These are phyloP conservation scores for Hydraecia micacea DNA, from an alignment of 2,888 invertebrate species.

Conservation along the genomic window DNA sequence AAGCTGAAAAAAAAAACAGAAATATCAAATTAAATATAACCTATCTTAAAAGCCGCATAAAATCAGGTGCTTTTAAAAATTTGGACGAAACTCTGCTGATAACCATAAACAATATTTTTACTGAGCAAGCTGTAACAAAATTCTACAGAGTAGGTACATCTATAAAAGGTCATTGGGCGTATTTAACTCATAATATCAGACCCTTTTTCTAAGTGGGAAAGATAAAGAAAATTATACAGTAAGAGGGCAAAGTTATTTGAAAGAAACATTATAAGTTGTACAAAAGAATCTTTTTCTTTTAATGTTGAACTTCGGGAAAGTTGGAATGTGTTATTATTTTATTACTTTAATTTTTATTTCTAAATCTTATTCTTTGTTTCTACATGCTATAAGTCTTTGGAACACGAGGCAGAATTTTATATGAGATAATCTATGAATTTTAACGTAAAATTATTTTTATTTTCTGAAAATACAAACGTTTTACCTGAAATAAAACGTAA, in stretches of 20 bases:
- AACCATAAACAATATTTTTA: constrained; percentile 44
- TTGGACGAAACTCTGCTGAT: constrained; percentile 23
- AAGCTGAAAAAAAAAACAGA: not conserved
- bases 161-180: constrained; percentile 36
- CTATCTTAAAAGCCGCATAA: constrained; percentile 12
- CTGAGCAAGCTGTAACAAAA: constrained; percentile 10
- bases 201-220: constrained; percentile 48
- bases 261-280: constrained; percentile 48
- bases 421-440: not conserved
- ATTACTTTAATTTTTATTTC: constrained; percentile 37
- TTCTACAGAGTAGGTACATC: constrained; percentile 10
- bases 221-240: constrained; percentile 57
- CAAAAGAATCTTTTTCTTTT: constrained; percentile 56
- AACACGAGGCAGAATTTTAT: not conserved
- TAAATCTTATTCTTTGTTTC: constrained; percentile 15
- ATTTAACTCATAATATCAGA: constrained; percentile 40
- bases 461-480: not conserved
- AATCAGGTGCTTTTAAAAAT: constrained; percentile 24
- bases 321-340: constrained; percentile 46
- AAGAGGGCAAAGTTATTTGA: constrained; percentile 42
- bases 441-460: not conserved
- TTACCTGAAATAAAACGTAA: no score
- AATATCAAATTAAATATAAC: constrained; percentile 2
- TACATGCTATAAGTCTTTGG: not conserved
- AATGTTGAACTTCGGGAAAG: constrained; percentile 45